Percentiles rank a stretch among this genome's conserved stretches.
These are phyloP conservation scores for Paragorgia papillata DNA, from an alignment of 92 coral and sea anemone genomes.

Conservation along the genomic window DNA sequence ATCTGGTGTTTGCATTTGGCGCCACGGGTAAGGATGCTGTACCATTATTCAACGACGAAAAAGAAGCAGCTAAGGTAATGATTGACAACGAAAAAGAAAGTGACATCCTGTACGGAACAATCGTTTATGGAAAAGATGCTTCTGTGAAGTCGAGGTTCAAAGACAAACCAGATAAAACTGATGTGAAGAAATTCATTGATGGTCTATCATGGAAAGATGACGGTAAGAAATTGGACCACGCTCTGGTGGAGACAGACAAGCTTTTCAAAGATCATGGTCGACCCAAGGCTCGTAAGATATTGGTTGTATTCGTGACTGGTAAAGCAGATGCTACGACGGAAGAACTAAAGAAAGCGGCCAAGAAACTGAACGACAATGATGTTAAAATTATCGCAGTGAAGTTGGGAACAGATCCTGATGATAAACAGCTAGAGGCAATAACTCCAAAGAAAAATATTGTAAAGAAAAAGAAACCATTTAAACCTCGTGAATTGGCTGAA, in stretches of 20 bases:
- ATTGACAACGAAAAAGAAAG: conserved; percentile 65
- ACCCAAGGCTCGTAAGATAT: conserved; percentile 73
- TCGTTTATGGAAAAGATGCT: conserved; percentile 68
- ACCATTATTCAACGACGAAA: conserved; percentile 67
- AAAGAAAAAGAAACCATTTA: conserved; percentile 56
- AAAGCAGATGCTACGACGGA: conserved; percentile 66
- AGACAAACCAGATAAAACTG: conserved; percentile 57
- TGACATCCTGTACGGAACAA: conserved; percentile 68
- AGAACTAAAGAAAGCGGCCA: conserved; percentile 57
- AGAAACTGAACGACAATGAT: conserved; percentile 61
- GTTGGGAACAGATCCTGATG: conserved; percentile 73
- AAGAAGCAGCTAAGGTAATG: conserved; percentile 65
- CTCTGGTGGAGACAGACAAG: conserved; percentile 62
- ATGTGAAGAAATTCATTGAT: conserved; percentile 41
- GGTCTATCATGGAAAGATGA: conserved; percentile 54
- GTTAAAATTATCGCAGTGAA: conserved; percentile 75
- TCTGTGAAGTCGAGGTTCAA: conserved; percentile 65
- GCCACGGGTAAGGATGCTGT: conserved; percentile 64
- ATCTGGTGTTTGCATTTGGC: conserved; percentile 80
- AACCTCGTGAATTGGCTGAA: conserved; percentile 60
- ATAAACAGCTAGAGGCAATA: conserved; percentile 46
- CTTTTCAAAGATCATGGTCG: conserved; percentile 70
- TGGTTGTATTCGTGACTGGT: conserved; percentile 80
- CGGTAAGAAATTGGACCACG: conserved; percentile 67
- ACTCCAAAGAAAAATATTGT: conserved; percentile 65